These are phyloP conservation scores for Polymixis lichenea DNA, from an alignment of 2,888 invertebrate genomes.

Conservation along the genomic window DNA sequence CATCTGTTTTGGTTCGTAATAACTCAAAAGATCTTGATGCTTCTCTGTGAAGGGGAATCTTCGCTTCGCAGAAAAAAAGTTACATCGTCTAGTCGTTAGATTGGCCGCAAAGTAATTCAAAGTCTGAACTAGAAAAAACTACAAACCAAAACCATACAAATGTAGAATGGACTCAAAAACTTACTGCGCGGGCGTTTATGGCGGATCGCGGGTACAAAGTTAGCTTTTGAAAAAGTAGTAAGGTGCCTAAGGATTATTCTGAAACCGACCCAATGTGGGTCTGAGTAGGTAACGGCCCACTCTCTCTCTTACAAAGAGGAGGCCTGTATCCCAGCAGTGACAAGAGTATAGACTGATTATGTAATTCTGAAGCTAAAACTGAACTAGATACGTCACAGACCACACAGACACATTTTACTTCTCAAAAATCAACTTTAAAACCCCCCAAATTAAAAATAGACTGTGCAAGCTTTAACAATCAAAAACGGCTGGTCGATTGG, in stretches of 20 bases:
- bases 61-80: background rate
- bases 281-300: background rate
- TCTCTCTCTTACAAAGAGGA: background rate
- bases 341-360: background rate
- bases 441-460: slow-evolving; percentile 35
- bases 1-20: background rate
- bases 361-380: slow-evolving; percentile 9
- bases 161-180: background rate
- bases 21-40: background rate
- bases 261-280: too few relatives aligned
- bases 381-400: slow-evolving; percentile 1
- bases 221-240: too few relatives aligned
- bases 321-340: background rate
- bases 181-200: slow-evolving; percentile 2
- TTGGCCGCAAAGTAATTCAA: background rate
- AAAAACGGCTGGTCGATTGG: slow-evolving; percentile 82
- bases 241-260: too few relatives aligned
- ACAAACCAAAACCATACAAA: slow-evolving; percentile 8
- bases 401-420: background rate
- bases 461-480: slow-evolving; percentile 67
- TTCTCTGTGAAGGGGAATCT: background rate
- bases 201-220: background rate
- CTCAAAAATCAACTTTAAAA: slow-evolving; percentile 47
- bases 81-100: background rate
- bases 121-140: slow-evolving; percentile 1